Percentiles rank a stretch among this genome's conserved stretches.
Evolutionary conservation across 2,888 invertebrate species (phyloP).

Genomic region (Eupithecia dodoneata): DNA sequence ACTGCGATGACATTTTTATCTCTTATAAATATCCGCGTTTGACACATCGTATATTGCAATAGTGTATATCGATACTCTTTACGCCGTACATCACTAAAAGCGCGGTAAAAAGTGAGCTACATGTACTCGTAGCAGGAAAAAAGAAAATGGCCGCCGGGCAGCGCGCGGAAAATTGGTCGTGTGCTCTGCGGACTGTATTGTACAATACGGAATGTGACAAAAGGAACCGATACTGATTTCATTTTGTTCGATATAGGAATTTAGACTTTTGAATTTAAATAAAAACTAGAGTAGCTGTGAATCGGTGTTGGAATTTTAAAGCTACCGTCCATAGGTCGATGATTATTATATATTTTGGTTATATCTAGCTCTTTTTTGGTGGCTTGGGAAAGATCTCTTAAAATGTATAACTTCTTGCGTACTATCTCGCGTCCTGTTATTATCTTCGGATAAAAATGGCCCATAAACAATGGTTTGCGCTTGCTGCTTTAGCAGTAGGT

Average conservation of each 20-base stretch:
- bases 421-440: no score
- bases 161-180: slow-evolving; percentile 34
- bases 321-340: neutral
- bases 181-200: slow-evolving; percentile 21
- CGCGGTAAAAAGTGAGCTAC: slow-evolving; percentile 27
- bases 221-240: slow-evolving; percentile 17
- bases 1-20: neutral
- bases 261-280: neutral
- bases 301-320: neutral
- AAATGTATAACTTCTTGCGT: no score
- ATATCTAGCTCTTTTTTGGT: neutral
- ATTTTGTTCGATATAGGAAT: slow-evolving; percentile 14
- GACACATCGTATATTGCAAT: slow-evolving; percentile 3
- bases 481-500: no score
- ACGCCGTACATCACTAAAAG: slow-evolving; percentile 23
- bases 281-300: neutral
- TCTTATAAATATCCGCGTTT: slow-evolving; percentile 4
- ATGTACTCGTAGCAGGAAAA: slow-evolving; percentile 28
- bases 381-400: neutral
- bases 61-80: slow-evolving; percentile 12
- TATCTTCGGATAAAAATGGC: no score
- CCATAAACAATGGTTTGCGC: no score
- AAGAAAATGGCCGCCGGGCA: slow-evolving; percentile 30
- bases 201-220: slow-evolving; percentile 26
- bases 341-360: neutral